Evolutionary conservation across 2,797 vertebrate species (phyloP).

Genomic region (Hemitrygon akajei): DNA sequence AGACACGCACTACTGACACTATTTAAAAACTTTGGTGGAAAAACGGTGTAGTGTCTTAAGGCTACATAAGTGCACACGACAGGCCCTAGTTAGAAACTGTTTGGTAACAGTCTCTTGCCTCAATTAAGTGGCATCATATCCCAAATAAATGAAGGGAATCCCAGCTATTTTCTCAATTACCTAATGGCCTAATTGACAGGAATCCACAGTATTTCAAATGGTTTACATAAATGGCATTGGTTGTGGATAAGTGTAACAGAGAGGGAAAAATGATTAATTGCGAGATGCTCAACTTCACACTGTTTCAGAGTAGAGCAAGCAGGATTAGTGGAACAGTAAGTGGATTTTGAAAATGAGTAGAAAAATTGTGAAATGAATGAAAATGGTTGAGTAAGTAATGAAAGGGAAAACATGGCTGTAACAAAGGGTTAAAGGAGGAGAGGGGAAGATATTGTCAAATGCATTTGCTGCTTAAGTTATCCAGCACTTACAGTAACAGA

Average conservation of each 20-base stretch:
- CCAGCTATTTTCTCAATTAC: no score
- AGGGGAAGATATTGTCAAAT: no score
- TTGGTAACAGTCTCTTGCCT: no score
- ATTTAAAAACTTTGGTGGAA: no score
- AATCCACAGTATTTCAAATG: neutral
- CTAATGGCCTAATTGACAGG: no score
- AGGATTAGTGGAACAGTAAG: no score
- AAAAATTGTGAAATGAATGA: neutral
- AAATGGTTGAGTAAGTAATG: neutral
- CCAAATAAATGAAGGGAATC: no score
- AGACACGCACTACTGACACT: no score
- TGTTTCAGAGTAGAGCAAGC: neutral
- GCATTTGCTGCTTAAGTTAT: neutral
- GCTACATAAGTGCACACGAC: no score
- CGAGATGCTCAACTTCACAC: neutral
- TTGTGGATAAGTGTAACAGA: neutral
- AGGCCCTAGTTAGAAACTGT: no score
- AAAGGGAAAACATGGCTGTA: neutral
- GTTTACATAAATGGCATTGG: neutral
- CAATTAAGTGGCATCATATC: no score
- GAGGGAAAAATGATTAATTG: neutral
- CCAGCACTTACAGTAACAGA: neutral
- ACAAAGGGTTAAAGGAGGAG: neutral
- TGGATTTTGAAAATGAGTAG: neutral
- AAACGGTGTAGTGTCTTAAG: no score